Conservation (phyloP, 1,140 invertebrate species). For the Rhopalosiphum padi region DNA sequence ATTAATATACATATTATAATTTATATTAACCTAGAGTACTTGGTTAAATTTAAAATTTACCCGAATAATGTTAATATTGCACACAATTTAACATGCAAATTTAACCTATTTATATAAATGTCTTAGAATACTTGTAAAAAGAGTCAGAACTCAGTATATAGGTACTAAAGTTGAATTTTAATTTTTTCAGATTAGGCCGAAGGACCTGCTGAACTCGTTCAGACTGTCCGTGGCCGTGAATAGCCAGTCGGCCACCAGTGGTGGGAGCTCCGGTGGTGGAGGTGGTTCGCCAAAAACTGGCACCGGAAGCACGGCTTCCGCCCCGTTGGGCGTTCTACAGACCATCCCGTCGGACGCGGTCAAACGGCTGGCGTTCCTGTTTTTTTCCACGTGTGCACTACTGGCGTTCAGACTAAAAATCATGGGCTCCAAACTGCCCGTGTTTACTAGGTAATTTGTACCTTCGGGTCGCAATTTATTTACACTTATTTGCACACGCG, state of each 20-base stretch:
- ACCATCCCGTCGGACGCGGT: constrained; percentile 78
- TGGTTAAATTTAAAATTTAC: background rate
- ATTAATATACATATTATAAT: too few relatives aligned
- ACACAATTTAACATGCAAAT: background rate
- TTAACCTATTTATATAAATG: background rate
- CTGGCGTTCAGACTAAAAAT: constrained; percentile 87
- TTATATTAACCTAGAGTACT: too few relatives aligned
- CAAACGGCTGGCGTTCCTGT: constrained; percentile 78
- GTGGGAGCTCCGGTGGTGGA: background rate
- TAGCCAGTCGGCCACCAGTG: background rate
- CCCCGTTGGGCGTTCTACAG: background rate
- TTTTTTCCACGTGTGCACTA: constrained; percentile 79
- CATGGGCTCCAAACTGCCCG: constrained; percentile 94
- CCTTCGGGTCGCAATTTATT: background rate
- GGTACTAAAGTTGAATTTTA: background rate
- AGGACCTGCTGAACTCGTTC: constrained; percentile 46
- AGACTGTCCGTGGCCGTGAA: constrained; percentile 32
- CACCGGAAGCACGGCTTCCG: background rate
- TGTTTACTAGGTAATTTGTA: constrained; percentile 84
- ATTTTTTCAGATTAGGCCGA: background rate
- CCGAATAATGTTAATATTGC: background rate
- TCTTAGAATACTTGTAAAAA: background rate
- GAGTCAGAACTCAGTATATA: background rate
- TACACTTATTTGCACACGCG: too few relatives aligned
- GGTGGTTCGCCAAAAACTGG: constrained; percentile 15